A percentile compares a stretch with the other conserved stretches of the same genome.
These are phyloP conservation scores for Hucho hucho DNA, from an alignment of 2,113 vertebrate species.

Conservation along the genomic window DNA sequence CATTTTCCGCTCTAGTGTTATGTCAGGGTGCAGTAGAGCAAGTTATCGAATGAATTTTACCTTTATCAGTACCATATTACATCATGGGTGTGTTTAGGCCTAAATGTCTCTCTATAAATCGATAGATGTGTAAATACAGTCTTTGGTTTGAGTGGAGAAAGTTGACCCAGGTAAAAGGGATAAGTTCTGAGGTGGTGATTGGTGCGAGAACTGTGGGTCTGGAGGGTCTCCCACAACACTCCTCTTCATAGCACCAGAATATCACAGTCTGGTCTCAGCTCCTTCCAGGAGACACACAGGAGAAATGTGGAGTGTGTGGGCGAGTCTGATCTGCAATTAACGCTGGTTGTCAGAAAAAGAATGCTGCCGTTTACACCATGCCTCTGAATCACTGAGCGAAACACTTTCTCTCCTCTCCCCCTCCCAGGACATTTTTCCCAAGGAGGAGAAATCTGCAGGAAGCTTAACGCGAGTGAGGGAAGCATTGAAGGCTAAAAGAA, in stretches of 20 bases:
- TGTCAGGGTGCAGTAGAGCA: not conserved
- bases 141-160: conserved; percentile 32
- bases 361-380: conserved; percentile 75
- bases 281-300: conserved; percentile 61
- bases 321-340: conserved; percentile 80
- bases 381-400: conserved; percentile 75
- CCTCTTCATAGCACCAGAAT: conserved; percentile 68
- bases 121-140: conserved; percentile 35
- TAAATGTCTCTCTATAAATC: conserved; percentile 42
- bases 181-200: conserved; percentile 54
- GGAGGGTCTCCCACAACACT: conserved; percentile 70
- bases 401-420: conserved; percentile 65
- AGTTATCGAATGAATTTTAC: conserved; percentile 16
- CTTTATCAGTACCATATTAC: conserved; percentile 41
- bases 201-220: conserved; percentile 63
- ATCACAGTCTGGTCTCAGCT: conserved; percentile 69
- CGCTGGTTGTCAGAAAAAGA: conserved; percentile 75
- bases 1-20: not conserved
- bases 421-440: conserved; percentile 69
- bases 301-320: conserved; percentile 77
- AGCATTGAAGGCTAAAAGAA: no score
- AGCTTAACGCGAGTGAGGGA: no score
- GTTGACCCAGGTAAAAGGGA: conserved; percentile 45
- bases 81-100: conserved; percentile 36
- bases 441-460: conserved; percentile 21